These are phyloP conservation scores for Sinonovacula constricta DNA, from an alignment of 1,140 invertebrate species.

Conservation along the genomic window DNA sequence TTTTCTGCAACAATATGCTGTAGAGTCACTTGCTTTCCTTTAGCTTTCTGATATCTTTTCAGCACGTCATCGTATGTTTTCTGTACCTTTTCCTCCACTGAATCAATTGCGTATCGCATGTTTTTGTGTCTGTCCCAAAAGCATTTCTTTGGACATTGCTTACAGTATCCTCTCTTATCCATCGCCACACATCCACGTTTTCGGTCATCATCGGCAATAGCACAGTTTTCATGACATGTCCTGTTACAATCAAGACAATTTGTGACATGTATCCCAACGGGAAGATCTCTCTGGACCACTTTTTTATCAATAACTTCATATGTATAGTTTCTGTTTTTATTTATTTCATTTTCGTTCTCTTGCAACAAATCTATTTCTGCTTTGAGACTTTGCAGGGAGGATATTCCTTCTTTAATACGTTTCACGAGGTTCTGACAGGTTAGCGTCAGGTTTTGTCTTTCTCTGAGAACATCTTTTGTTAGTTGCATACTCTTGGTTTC, in stretches of 20 bases:
- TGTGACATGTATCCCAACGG: too few relatives aligned
- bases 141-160: constrained; percentile 37
- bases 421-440: constrained; percentile 19
- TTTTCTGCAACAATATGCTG: too few relatives aligned
- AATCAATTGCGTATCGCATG: constrained; percentile 4
- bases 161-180: constrained; percentile 26
- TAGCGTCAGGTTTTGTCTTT: constrained; percentile 27
- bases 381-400: constrained; percentile 1
- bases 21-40: too few relatives aligned
- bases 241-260: constrained; percentile 48
- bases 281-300: too few relatives aligned
- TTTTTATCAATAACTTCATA: too few relatives aligned
- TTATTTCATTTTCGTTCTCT: too few relatives aligned
- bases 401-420: constrained; percentile 11
- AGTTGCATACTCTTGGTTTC: too few relatives aligned
- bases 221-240: constrained; percentile 47
- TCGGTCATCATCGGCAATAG: constrained; percentile 5
- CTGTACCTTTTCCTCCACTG: background rate
- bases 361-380: background rate
- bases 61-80: too few relatives aligned
- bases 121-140: constrained; percentile 44
- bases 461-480: constrained; percentile 36
- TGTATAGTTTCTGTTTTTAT: too few relatives aligned
- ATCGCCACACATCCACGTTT: constrained; percentile 12
- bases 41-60: too few relatives aligned